A percentile compares a stretch with the other conserved stretches of the same genome.
Evolutionary conservation across 2,113 vertebrate species (phyloP).

Genomic region (Podarcis raffonei): DNA sequence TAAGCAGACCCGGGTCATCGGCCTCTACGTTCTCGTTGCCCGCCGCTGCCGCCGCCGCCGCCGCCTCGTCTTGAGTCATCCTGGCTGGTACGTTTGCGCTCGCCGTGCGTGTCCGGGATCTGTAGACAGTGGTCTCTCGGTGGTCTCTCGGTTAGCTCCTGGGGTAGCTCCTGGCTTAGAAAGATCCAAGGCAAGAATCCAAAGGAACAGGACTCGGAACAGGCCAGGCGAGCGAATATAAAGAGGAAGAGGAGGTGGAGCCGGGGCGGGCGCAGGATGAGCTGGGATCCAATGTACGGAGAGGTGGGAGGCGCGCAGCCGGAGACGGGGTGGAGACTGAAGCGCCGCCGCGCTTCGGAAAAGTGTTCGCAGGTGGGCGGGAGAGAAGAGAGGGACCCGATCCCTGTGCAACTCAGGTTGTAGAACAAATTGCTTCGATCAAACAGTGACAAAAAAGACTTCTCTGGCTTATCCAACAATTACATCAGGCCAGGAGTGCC

Average conservation of each 20-base stretch:
- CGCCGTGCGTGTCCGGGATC: too few species aligned
- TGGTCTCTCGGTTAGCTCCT: too few species aligned
- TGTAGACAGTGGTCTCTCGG: too few species aligned
- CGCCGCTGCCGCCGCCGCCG: constrained; percentile 2
- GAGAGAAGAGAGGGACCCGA: too few species aligned
- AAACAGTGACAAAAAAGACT: too few species aligned
- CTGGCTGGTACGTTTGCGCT: neutral
- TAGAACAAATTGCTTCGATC: too few species aligned
- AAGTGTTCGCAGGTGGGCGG: too few species aligned
- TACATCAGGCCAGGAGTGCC: too few species aligned
- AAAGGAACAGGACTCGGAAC: too few species aligned
- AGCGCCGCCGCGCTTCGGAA: too few species aligned
- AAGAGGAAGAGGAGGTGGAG: neutral
- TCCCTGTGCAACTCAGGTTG: too few species aligned
- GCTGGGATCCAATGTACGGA: neutral
- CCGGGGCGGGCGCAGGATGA: constrained; percentile 3
- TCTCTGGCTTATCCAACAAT: too few species aligned
- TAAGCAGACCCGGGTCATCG: constrained; percentile 80
- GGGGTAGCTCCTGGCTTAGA: neutral
- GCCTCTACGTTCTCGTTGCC: constrained; percentile 70
- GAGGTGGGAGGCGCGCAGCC: neutral
- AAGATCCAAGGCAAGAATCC: neutral
- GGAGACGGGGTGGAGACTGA: neutral
- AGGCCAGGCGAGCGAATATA: neutral
- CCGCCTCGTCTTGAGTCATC: constrained; percentile 30